These are phyloP conservation scores for Prunella strophiata DNA, from an alignment of 2,797 vertebrate species.

Conservation along the genomic window DNA sequence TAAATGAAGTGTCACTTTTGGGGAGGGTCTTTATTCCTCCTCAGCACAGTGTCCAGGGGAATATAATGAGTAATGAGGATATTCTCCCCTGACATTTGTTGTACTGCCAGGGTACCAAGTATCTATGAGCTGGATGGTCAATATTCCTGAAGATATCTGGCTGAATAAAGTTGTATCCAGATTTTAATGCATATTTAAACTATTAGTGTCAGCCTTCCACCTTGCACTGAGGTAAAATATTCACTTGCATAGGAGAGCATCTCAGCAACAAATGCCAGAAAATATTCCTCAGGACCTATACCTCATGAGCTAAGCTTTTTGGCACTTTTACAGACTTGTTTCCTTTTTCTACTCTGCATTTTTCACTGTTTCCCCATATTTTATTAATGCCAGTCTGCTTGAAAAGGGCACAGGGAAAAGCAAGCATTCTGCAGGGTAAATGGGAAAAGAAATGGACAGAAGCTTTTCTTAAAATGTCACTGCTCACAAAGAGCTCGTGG, in stretches of 20 bases:
- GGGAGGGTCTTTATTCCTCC: background rate
- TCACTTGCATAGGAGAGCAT: background rate
- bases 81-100: background rate
- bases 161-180: background rate
- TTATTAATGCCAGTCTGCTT: background rate
- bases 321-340: background rate
- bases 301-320: background rate
- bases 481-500: background rate
- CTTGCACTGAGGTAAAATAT: background rate
- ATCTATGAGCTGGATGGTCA: background rate
- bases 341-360: background rate
- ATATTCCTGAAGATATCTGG: background rate
- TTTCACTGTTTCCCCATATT: background rate
- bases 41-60: background rate
- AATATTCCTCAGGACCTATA: background rate
- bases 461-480: conserved; percentile 32
- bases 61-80: background rate
- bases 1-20: background rate
- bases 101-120: background rate
- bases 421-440: conserved; percentile 2
- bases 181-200: background rate
- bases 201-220: background rate
- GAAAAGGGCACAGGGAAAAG: conserved; percentile 29
- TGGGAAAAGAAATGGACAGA: background rate
- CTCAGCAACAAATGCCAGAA: background rate